phyloP scores from a whole-genome alignment of 2,113 vertebrate species.

The Cyprinus carpio region DNA sequence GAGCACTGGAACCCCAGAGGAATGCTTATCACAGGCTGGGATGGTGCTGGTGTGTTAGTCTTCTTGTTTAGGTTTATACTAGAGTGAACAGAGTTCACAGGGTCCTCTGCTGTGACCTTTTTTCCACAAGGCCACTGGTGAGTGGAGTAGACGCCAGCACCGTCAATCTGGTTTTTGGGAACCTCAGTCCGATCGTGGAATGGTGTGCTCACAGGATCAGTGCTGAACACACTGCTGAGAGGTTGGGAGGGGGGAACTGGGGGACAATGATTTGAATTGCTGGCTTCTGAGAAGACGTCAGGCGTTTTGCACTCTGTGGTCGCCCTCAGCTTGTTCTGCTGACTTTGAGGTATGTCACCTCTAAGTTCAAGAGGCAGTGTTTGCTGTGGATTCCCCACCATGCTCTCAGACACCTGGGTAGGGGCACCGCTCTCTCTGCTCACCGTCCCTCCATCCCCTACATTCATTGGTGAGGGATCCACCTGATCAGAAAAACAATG shows the following conservation, averaged over 20 bases:
- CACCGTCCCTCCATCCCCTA: conserved; percentile 82
- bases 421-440: conserved; percentile 78
- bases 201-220: conserved; percentile 60
- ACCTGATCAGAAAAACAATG: conserved; percentile 75
- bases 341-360: conserved; percentile 78
- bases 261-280: conserved; percentile 71
- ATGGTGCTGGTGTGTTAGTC: conserved; percentile 82
- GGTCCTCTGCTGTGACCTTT: conserved; percentile 66
- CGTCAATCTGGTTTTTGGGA: conserved; percentile 67
- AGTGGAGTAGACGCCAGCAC: conserved; percentile 58
- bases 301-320: conserved; percentile 72
- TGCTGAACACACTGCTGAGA: conserved; percentile 67
- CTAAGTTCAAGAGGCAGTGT: conserved; percentile 76
- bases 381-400: conserved; percentile 80
- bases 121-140: conserved; percentile 69
- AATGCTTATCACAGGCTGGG: conserved; percentile 86
- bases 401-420: conserved; percentile 74
- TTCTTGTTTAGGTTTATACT: conserved; percentile 80
- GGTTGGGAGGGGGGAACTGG: conserved; percentile 67
- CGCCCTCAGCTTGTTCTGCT: conserved; percentile 74
- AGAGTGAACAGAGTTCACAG: conserved; percentile 68
- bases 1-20: conserved; percentile 89
- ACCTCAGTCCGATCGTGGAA: conserved; percentile 69
- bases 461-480: conserved; percentile 92
- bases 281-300: conserved; percentile 69